phyloP scores from a whole-genome alignment of 2,888 invertebrate genomes.

The Microplitis manilae region DNA sequence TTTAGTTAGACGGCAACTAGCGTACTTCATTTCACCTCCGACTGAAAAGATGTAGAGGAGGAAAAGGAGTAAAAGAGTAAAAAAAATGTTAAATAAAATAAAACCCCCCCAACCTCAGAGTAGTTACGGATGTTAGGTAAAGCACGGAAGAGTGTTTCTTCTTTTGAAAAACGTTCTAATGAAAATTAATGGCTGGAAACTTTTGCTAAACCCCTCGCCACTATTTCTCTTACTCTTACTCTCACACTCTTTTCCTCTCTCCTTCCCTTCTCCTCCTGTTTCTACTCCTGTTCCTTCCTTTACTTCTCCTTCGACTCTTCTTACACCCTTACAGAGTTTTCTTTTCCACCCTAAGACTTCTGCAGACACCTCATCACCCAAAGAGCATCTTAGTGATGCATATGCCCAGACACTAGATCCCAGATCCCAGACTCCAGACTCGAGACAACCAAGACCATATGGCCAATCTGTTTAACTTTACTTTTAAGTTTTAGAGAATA shows the following conservation, averaged over 20 bases:
- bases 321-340: background rate
- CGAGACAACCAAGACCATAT: conserved; percentile 36
- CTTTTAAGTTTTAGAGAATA: background rate
- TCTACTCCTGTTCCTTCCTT: too few relatives aligned
- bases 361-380: background rate
- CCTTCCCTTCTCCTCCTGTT: background rate
- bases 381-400: conserved; percentile 42
- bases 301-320: background rate
- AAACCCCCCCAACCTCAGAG: conserved; percentile 43
- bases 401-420: conserved; percentile 21
- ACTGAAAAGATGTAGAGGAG: conserved; percentile 17
- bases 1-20: conserved; percentile 37
- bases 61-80: conserved; percentile 22
- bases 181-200: conserved; percentile 66
- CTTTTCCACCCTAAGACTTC: background rate
- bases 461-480: conserved; percentile 34
- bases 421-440: background rate
- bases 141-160: conserved; percentile 40
- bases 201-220: conserved; percentile 51
- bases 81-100: conserved; percentile 30
- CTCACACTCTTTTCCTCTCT: background rate
- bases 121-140: conserved; percentile 42
- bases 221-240: too few relatives aligned
- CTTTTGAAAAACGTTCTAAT: conserved; percentile 65
- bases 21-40: conserved; percentile 37